These are phyloP conservation scores for Netelia inedita DNA, from an alignment of 2,888 invertebrate species.

Conservation along the genomic window DNA sequence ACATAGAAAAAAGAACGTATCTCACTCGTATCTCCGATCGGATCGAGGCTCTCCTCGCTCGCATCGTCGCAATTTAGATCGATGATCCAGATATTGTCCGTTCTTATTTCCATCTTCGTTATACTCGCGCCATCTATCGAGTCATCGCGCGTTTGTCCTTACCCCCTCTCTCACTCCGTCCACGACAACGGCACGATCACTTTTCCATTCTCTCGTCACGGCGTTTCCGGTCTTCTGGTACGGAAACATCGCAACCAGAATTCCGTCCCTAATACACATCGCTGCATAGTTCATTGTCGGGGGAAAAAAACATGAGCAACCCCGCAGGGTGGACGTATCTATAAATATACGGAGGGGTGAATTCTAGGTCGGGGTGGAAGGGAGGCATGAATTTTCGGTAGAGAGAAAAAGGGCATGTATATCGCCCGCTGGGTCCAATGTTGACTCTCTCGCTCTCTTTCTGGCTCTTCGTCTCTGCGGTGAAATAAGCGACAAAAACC, in stretches of 20 bases:
- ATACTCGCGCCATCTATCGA: neutral
- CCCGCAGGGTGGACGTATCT: conserved; percentile 42
- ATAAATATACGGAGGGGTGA: conserved; percentile 1
- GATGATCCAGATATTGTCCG: conserved; percentile 71
- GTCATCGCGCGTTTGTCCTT: neutral
- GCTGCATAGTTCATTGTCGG: conserved; percentile 53
- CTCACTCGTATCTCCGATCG: conserved; percentile 41
- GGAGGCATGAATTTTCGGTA: conserved; percentile 38
- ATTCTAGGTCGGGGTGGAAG: conserved; percentile 13
- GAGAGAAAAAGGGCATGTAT: conserved; percentile 38
- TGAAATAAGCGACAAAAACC: conserved; percentile 79
- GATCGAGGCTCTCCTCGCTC: conserved; percentile 48
- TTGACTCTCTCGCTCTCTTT: conserved; percentile 76
- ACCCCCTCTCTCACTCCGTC: neutral
- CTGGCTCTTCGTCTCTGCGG: conserved; percentile 73
- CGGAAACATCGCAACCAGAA: conserved; percentile 42
- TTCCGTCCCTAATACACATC: neutral
- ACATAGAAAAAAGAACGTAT: neutral
- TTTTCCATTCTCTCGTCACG: neutral
- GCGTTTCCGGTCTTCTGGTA: conserved; percentile 46
- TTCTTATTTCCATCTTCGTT: neutral
- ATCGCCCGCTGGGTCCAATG: conserved; percentile 80
- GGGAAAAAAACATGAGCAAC: conserved; percentile 64
- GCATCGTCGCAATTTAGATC: conserved; percentile 74
- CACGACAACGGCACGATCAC: neutral